Percentiles rank a stretch among this genome's conserved stretches.
Conservation (phyloP, 2,113 vertebrate species). For the Monarcha castaneiventris region DNA sequence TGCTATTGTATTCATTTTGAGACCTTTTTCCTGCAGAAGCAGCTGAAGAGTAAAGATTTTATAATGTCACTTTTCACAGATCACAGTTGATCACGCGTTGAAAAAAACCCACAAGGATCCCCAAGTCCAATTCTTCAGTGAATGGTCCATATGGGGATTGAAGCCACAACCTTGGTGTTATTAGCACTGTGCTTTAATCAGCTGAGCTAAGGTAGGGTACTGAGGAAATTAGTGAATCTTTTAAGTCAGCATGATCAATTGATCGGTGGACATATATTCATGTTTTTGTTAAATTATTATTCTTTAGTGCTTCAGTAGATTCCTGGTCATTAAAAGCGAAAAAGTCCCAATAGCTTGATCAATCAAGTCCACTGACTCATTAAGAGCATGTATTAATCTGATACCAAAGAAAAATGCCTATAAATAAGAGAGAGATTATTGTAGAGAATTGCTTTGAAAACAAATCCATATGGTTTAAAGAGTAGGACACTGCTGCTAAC, state of each 20-base stretch:
- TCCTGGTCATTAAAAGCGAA: neutral
- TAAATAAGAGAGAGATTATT: neutral
- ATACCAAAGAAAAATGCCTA: neutral
- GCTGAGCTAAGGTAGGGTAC: neutral
- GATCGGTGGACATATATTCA: neutral
- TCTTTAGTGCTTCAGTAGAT: neutral
- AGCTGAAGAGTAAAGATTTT: neutral
- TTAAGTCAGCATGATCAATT: neutral
- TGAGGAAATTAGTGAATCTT: neutral
- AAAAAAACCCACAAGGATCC: neutral
- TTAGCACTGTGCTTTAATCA: neutral
- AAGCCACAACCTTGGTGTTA: neutral
- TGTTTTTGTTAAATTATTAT: neutral
- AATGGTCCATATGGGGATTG: neutral
- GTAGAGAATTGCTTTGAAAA: conserved; percentile 8
- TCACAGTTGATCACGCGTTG: neutral
- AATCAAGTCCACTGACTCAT: neutral
- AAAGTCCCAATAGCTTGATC: neutral
- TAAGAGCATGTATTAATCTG: neutral
- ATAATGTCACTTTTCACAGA: neutral
- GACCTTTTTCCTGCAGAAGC: neutral
- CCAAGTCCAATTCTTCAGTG: neutral
- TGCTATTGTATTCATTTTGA: neutral
- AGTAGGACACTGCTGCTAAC: neutral
- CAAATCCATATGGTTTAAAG: neutral